Evolutionary conservation across 1,140 invertebrate species (phyloP), one percentile per base, ranked within the genome.

Genomic region (Drosophila leontia): DNA sequence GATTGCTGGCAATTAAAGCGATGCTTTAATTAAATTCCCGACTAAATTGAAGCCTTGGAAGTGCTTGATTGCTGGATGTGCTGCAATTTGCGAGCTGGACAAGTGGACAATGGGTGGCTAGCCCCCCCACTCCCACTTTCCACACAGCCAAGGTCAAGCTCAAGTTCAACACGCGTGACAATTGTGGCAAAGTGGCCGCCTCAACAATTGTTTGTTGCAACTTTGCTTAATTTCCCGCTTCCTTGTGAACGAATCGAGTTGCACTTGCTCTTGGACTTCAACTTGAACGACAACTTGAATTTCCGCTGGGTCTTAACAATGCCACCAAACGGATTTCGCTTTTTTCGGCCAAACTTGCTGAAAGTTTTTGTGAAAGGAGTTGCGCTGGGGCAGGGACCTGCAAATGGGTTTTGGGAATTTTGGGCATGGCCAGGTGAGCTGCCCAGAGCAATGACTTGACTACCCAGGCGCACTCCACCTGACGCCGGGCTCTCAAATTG

Each of bases 71-170:
- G 19, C 47, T n/a, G 57, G 62, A 69, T 68, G 68, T 57, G 58
- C 35, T 35, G 45, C 51, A 60, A 29, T 68, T 63, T 68, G 34
- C 17, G 42, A 17, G 42, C 17, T 42, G 50, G 48, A 68, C 56
- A 60, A 37, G 19, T 15, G 50, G 48, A 68, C 48, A 60, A 41
- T 65, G 62, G 58, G 41, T 58, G 77, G 41, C 13, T 34, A 29
- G 57, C 53, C 62, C 37, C 42, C 37, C 42, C 44, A 51, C 48
- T 56, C 34, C 75, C 53, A 71, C 57, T 80, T 75, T 41, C 26
- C 44, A 48, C 44, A 48, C 44, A 48, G 42, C 62, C 87, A 91
- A 91, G 87, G 87, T 91, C 87, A 91, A 91, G 87, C 87, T 91
- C 87, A 91, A 91, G 87, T 91, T 91, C 83, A 91, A 69, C 37